Percentiles rank a stretch among this genome's conserved stretches.
These are phyloP conservation scores for Sepioteuthis lessoniana DNA, from an alignment of 2,888 invertebrate species.

Conservation along the genomic window DNA sequence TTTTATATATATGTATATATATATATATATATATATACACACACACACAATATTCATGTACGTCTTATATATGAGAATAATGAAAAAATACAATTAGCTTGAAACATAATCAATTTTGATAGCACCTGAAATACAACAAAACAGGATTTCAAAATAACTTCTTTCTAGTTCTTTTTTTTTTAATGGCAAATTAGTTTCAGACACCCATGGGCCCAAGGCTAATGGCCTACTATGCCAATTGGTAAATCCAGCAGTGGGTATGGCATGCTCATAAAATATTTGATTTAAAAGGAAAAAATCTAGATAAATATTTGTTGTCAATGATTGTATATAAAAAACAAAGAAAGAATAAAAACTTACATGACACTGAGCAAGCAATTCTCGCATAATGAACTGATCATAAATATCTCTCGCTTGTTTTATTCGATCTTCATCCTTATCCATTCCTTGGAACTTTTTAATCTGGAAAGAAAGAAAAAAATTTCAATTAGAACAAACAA, in stretches of 20 bases:
- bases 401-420: constrained; percentile 97
- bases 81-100: too few relatives aligned
- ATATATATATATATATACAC: too few relatives aligned
- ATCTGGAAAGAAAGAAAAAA: constrained; percentile 82
- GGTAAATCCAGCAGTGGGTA: neutral
- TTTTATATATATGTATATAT: too few relatives aligned
- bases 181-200: too few relatives aligned
- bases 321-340: neutral
- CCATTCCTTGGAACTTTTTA: constrained; percentile 97
- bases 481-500: neutral
- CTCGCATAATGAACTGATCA: constrained; percentile 99
- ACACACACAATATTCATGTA: too few relatives aligned
- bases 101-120: too few relatives aligned
- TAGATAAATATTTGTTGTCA: neutral
- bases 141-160: too few relatives aligned
- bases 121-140: too few relatives aligned
- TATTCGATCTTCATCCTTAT: constrained; percentile 95
- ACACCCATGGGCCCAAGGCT: too few relatives aligned
- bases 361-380: constrained; percentile 97
- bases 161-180: too few relatives aligned
- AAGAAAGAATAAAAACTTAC: constrained; percentile 81
- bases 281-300: neutral
- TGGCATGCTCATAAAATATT: neutral
- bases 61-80: too few relatives aligned
- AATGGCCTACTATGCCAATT: too few relatives aligned